These are phyloP conservation scores for Bombus haemorrhoidalis DNA, from an alignment of 1,140 invertebrate species.

Conservation along the genomic window DNA sequence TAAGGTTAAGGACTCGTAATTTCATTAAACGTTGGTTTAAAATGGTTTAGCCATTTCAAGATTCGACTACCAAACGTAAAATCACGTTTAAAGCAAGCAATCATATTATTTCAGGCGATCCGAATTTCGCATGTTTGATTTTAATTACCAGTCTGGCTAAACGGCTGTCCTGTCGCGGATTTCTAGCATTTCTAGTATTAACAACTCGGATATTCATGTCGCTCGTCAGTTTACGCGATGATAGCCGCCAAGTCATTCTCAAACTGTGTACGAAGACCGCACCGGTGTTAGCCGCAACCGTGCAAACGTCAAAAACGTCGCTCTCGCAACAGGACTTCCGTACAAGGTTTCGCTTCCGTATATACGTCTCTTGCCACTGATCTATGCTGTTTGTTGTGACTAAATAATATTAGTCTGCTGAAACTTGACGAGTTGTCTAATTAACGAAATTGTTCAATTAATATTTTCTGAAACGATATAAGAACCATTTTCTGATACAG, in stretches of 20 bases:
- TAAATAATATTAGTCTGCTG: no score
- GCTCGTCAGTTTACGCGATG: conserved; percentile 39
- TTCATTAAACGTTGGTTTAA: no score
- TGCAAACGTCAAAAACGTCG: conserved; percentile 49
- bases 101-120: neutral
- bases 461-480: no score
- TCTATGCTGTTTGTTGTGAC: neutral
- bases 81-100: neutral
- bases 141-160: conserved; percentile 42
- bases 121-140: conserved; percentile 44
- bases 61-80: neutral
- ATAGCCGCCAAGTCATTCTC: conserved; percentile 48
- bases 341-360: conserved; percentile 6
- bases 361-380: neutral
- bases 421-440: no score
- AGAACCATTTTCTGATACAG: no score
- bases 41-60: neutral
- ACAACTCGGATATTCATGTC: conserved; percentile 48
- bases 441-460: no score
- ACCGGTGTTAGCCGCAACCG: conserved; percentile 35
- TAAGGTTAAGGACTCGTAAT: no score
- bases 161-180: conserved; percentile 27
- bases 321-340: neutral
- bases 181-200: conserved; percentile 6
- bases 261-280: conserved; percentile 36